Conservation (phyloP, 37 sponge, comb jelly and placozoan genomes). For the Oopsacas minuta region DNA sequence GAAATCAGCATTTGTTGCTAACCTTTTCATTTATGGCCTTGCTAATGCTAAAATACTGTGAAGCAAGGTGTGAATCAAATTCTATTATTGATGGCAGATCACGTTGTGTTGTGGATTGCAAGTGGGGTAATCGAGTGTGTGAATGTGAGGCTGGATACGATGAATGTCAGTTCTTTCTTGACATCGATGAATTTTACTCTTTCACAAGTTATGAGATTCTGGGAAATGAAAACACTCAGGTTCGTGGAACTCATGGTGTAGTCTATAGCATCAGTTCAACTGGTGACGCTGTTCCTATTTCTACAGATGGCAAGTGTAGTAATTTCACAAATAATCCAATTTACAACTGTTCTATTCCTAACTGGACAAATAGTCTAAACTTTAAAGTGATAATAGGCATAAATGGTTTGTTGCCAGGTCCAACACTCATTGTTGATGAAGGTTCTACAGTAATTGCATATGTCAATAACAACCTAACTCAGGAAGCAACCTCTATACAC, state of each 20-base stretch:
- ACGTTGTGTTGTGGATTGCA: background rate
- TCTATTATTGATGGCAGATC: background rate
- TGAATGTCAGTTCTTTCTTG: conserved; percentile 27
- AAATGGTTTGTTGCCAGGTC: conserved; percentile 43
- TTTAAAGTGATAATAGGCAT: conserved; percentile 36
- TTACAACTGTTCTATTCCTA: conserved; percentile 28
- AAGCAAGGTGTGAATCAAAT: conserved; percentile 3
- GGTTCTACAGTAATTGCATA: conserved; percentile 21
- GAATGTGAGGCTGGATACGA: conserved; percentile 13
- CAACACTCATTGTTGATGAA: conserved; percentile 37
- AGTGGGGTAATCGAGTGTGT: conserved; percentile 5
- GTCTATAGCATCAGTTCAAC: background rate
- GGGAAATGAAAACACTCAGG: background rate
- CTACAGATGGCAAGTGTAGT: background rate
- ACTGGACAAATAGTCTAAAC: conserved; percentile 30
- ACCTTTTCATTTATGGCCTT: background rate
- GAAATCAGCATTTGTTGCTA: too few relatives aligned
- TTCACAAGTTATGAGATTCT: conserved; percentile 31
- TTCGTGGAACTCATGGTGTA: background rate
- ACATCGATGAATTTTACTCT: conserved; percentile 36
- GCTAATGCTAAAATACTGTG: background rate
- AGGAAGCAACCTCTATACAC: background rate
- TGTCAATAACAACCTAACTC: background rate
- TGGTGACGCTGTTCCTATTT: background rate
- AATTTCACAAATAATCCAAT: background rate